Conservation (phyloP, 2,113 vertebrate genomes). For the Spizaetus ornatus region DNA sequence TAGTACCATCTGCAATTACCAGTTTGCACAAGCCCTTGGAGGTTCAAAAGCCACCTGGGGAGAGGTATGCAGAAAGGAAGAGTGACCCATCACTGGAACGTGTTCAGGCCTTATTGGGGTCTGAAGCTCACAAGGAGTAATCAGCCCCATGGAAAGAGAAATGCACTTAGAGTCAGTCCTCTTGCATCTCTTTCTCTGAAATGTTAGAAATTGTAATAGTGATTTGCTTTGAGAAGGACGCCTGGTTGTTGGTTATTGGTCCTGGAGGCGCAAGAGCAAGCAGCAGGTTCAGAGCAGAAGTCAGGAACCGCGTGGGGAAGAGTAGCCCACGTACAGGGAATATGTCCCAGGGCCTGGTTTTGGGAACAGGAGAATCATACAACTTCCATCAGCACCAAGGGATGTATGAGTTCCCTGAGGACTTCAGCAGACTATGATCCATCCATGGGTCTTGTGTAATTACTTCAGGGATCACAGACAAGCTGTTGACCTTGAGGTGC, state of each 20-base stretch:
- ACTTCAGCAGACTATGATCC: not conserved
- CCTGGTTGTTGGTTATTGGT: not conserved
- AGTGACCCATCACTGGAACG: not conserved
- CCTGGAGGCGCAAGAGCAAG: not conserved
- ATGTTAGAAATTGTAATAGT: not conserved
- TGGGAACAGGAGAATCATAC: not conserved
- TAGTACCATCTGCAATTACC: not conserved
- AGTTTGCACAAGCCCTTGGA: not conserved
- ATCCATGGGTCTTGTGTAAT: rapidly evolving
- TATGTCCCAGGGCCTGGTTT: not conserved
- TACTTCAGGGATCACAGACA: not conserved
- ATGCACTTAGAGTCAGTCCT: rapidly evolving
- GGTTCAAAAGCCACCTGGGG: not conserved
- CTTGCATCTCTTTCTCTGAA: not conserved
- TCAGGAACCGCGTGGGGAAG: not conserved
- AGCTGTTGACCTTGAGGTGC: not conserved
- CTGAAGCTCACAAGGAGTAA: not conserved
- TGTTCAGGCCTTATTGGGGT: not conserved
- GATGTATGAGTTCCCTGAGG: not conserved
- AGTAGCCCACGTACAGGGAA: not conserved
- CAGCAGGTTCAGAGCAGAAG: not conserved
- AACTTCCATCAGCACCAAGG: not conserved
- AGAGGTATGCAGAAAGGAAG: not conserved
- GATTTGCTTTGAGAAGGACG: not conserved
- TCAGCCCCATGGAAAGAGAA: not conserved